Percentiles rank a stretch among this genome's conserved stretches.
Conservation (phyloP, 2,888 invertebrate genomes). For the Gerris lacustris region DNA sequence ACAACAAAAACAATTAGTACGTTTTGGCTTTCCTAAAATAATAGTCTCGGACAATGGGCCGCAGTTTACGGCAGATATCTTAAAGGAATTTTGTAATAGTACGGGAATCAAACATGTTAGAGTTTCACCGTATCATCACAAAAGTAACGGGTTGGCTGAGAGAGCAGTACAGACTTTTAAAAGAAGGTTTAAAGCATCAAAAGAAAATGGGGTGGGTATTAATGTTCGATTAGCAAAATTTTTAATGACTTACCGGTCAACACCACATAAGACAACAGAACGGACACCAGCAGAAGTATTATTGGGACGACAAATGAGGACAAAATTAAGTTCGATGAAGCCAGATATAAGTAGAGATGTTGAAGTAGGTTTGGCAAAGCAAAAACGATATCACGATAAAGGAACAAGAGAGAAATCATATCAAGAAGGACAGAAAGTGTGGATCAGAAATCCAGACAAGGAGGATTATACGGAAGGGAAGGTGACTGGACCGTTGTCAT, state of each 20-base stretch:
- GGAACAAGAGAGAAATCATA: too few relatives aligned
- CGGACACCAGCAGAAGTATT: slow-evolving; percentile 28
- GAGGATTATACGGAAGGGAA: too few relatives aligned
- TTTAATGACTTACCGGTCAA: slow-evolving; percentile 20
- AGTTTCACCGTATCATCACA: slow-evolving; percentile 26
- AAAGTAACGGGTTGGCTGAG: slow-evolving; percentile 31
- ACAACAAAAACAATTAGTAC: slow-evolving; percentile 19
- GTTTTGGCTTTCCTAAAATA: slow-evolving; percentile 24
- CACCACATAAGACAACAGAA: slow-evolving; percentile 25
- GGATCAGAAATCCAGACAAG: too few relatives aligned
- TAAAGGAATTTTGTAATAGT: slow-evolving; percentile 20
- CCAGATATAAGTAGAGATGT: too few relatives aligned
- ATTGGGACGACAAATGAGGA: slow-evolving; percentile 25
- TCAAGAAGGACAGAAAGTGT: too few relatives aligned
- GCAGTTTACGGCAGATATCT: slow-evolving; percentile 23
- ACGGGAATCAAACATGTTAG: slow-evolving; percentile 24
- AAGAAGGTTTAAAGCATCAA: slow-evolving; percentile 17
- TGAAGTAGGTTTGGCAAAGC: too few relatives aligned
- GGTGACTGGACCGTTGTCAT: too few relatives aligned
- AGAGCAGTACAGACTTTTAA: slow-evolving; percentile 30
- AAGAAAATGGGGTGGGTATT: slow-evolving; percentile 14
- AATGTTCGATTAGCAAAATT: slow-evolving; percentile 21
- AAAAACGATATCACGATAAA: too few relatives aligned
- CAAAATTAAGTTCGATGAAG: slow-evolving; percentile 14
- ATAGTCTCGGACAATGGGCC: slow-evolving; percentile 26